These are phyloP conservation scores for Bedellia somnulentella DNA, from an alignment of 2,888 invertebrate genomes.

Conservation along the genomic window DNA sequence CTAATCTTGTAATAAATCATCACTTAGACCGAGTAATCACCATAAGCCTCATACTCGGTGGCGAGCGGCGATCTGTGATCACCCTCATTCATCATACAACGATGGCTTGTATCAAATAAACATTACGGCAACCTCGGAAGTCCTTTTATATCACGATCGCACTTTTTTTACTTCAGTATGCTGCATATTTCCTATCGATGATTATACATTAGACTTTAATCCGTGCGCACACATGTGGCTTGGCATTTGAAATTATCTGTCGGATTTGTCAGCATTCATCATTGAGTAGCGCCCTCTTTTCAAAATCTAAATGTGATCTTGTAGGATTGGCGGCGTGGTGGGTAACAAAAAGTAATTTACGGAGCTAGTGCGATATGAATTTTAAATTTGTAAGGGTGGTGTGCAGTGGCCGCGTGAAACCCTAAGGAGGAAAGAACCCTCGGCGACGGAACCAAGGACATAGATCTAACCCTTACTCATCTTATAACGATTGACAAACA, in stretches of 20 bases:
- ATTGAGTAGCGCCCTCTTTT: neutral
- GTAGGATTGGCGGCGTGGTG: constrained; percentile 8
- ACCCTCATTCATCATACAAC: constrained; percentile 47
- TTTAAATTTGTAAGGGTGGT: constrained; percentile 20
- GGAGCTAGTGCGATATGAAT: constrained; percentile 20
- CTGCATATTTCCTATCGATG: too few relatives aligned
- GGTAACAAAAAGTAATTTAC: constrained; percentile 24
- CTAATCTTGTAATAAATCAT: constrained; percentile 57
- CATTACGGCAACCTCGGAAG: constrained; percentile 31
- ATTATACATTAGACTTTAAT: too few relatives aligned
- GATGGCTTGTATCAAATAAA: constrained; percentile 57
- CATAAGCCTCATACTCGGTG: constrained; percentile 40
- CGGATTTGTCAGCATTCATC: neutral
- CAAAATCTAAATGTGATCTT: too few relatives aligned
- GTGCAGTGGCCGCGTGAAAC: constrained; percentile 1
- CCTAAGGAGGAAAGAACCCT: too few relatives aligned
- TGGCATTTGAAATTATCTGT: neutral
- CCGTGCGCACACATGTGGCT: too few relatives aligned
- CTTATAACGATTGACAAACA: too few relatives aligned
- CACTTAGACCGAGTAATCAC: constrained; percentile 55
- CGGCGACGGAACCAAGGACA: too few relatives aligned
- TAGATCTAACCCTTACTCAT: too few relatives aligned
- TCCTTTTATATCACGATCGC: constrained; percentile 29
- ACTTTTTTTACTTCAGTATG: too few relatives aligned
- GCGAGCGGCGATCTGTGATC: constrained; percentile 15